Conservation (phyloP, 2,797 vertebrate species). For the Danio albolineatus region DNA sequence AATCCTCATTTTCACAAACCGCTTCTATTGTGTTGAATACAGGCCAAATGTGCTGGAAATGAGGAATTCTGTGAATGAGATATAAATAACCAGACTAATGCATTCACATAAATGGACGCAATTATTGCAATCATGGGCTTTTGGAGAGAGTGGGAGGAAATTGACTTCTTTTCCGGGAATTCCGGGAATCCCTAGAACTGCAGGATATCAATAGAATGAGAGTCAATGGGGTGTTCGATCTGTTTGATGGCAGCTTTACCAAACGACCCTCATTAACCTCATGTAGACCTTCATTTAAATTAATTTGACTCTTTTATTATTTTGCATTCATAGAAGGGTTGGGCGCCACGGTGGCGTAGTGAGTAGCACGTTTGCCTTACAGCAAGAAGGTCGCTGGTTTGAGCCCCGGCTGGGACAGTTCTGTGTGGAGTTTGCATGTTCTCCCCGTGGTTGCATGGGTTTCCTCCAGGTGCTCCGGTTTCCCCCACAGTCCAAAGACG, state of each 20-base stretch:
- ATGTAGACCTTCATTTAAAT: neutral
- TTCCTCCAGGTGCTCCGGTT: too few relatives aligned
- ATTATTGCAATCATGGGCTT: neutral
- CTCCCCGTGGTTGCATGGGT: too few relatives aligned
- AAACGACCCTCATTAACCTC: neutral
- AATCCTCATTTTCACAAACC: constrained; percentile 17
- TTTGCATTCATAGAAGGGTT: too few relatives aligned
- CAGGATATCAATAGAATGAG: neutral
- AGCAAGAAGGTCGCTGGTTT: too few relatives aligned
- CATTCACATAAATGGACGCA: neutral
- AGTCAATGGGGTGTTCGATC: neutral
- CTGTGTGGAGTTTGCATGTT: too few relatives aligned
- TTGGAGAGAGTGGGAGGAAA: neutral
- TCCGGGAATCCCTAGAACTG: constrained; percentile 1
- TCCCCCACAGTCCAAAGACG: too few relatives aligned
- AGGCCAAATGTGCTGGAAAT: too few relatives aligned
- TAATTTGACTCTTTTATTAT: too few relatives aligned
- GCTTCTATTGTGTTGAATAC: neutral
- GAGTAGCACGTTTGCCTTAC: too few relatives aligned
- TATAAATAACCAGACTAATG: neutral
- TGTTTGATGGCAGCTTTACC: neutral
- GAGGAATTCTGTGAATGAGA: neutral
- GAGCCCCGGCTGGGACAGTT: too few relatives aligned
- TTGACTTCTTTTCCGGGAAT: constrained; percentile 18
- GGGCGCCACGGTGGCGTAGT: too few relatives aligned